Conservation (phyloP, 2,797 vertebrate genomes). For the Acanthiza pusilla region DNA sequence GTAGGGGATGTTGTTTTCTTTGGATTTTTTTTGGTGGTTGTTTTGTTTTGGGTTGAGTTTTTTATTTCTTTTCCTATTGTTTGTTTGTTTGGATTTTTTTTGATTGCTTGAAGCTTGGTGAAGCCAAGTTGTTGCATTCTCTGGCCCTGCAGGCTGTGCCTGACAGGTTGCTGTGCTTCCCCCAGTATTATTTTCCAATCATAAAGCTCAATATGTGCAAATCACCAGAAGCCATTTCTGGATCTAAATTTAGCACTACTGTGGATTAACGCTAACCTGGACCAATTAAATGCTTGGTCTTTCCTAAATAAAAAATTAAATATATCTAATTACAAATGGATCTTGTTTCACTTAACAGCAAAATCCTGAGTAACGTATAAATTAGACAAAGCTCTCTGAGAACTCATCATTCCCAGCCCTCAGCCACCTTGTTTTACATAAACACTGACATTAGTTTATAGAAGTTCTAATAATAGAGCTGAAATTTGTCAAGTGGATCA, state of each 20-base stretch:
- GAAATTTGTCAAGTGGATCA: neutral
- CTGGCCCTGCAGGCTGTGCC: neutral
- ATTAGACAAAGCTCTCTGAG: neutral
- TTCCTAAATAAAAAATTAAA: conserved; percentile 1
- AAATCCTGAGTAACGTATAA: neutral
- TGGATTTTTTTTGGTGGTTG: accelerated
- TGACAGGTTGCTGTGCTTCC: neutral
- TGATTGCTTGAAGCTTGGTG: neutral
- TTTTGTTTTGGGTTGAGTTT: neutral
- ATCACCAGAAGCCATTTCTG: neutral
- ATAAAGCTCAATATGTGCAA: neutral
- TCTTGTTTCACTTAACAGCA: neutral
- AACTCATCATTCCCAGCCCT: neutral
- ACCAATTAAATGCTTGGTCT: neutral
- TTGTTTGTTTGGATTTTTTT: neutral
- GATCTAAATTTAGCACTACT: neutral
- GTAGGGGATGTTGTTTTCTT: neutral
- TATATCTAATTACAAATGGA: neutral
- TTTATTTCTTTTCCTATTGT: neutral
- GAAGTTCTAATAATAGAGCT: conserved; percentile 25
- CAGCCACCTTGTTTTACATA: conserved; percentile 19
- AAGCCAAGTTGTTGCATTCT: neutral
- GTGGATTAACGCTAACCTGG: neutral
- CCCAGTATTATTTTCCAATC: neutral
- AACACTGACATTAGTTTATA: conserved; percentile 32